Percentiles rank a stretch among this genome's conserved stretches.
Evolutionary conservation across 2,797 vertebrate species (phyloP).

Genomic region (Pseudotriccus pelzelni): DNA sequence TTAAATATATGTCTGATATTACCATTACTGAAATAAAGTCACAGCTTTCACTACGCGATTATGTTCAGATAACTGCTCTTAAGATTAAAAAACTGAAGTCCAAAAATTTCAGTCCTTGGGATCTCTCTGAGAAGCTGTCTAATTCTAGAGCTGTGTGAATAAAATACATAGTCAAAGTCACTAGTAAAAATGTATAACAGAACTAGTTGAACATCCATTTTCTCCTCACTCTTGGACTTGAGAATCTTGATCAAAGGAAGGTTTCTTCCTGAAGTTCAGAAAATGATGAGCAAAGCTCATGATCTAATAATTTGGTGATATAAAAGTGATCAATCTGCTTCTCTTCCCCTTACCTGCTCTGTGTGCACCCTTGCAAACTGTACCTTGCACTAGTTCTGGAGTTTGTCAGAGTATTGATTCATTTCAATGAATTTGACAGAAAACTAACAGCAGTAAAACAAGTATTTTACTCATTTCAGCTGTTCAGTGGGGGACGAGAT

Average conservation of each 20-base stretch:
- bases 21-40: neutral
- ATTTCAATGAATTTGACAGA: neutral
- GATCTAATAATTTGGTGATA: neutral
- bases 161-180: neutral
- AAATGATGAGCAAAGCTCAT: neutral
- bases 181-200: neutral
- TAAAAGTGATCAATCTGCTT: neutral
- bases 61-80: neutral
- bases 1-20: neutral
- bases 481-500: neutral
- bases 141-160: neutral
- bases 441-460: neutral
- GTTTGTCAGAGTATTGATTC: neutral
- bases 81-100: neutral
- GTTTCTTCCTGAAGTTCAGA: neutral
- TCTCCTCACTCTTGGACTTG: neutral
- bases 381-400: neutral
- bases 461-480: neutral
- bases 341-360: neutral
- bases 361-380: neutral
- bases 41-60: neutral
- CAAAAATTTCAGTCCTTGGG: neutral
- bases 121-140: neutral
- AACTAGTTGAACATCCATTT: neutral
- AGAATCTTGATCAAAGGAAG: neutral